Conservation (phyloP, 1,140 invertebrate species). For the Aphaenogaster ashmeadi region DNA sequence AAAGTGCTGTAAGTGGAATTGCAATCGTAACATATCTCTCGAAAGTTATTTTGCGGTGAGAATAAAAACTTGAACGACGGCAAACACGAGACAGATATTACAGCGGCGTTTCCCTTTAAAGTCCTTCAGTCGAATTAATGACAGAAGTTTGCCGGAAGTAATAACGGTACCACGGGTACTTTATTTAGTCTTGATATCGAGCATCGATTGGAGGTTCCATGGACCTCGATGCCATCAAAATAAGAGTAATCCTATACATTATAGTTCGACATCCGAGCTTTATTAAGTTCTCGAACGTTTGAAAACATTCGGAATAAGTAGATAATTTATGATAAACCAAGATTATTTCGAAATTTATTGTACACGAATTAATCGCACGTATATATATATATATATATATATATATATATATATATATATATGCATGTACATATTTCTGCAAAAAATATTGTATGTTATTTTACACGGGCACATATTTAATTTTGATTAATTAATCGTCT, state of each 20-base stretch:
- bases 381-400: neutral
- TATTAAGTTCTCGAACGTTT: conserved; percentile 39
- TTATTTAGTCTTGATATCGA: conserved; percentile 70
- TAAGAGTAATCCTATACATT: conserved; percentile 50
- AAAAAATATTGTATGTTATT: neutral
- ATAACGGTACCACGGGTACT: conserved; percentile 65
- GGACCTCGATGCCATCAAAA: conserved; percentile 49
- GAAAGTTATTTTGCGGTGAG: conserved; percentile 55
- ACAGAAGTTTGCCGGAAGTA: conserved; percentile 73
- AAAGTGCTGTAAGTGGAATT: conserved; percentile 20
- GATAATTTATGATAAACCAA: conserved; percentile 31
- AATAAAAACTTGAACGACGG: conserved; percentile 54
- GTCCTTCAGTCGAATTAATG: conserved; percentile 69
- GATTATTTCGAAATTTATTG: neutral
- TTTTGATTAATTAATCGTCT: conserved; percentile 39
- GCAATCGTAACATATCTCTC: conserved; percentile 43
- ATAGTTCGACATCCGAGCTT: conserved; percentile 39
- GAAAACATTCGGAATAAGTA: conserved; percentile 23
- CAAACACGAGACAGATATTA: conserved; percentile 67
- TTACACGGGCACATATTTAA: neutral
- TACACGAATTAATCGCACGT: neutral
- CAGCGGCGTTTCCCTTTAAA: conserved; percentile 68
- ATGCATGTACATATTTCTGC: neutral
- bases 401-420: no score
- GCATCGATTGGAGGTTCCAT: conserved; percentile 51